A percentile compares a stretch with the other conserved stretches of the same genome.
These are phyloP conservation scores for Lordiphosa mommai DNA, from an alignment of 1,140 invertebrate genomes.

Conservation along the genomic window DNA sequence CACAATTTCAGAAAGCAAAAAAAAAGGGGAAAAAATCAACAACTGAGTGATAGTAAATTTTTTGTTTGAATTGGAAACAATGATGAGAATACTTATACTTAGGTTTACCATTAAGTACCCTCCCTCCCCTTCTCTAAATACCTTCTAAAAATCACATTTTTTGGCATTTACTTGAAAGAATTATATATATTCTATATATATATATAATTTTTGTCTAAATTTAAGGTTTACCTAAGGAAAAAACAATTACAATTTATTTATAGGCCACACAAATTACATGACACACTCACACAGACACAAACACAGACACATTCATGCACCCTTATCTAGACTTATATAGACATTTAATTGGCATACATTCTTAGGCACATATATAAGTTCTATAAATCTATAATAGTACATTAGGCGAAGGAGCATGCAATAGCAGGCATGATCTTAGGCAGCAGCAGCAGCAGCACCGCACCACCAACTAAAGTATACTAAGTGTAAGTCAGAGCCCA, in stretches of 20 bases:
- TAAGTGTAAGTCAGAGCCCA: slow-evolving; percentile 60
- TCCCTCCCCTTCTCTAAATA: slow-evolving; percentile 14
- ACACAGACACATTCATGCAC: slow-evolving; percentile 11
- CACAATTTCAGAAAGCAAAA: slow-evolving; percentile 37
- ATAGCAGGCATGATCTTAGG: slow-evolving; percentile 27
- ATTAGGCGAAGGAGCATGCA: slow-evolving; percentile 2
- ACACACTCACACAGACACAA: slow-evolving; percentile 27
- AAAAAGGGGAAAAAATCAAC: slow-evolving; percentile 20
- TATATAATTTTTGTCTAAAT: slow-evolving; percentile 76
- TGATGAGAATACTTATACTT: slow-evolving; percentile 64
- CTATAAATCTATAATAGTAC: slow-evolving; percentile 15
- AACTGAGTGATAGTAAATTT: slow-evolving; percentile 67
- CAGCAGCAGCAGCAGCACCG: slow-evolving; percentile 13
- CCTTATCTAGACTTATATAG: slow-evolving; percentile 51
- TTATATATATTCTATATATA: slow-evolving; percentile 50
- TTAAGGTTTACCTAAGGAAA: slow-evolving; percentile 48
- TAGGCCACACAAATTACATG: slow-evolving; percentile 36
- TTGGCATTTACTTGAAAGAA: slow-evolving; percentile 75
- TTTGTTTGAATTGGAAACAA: slow-evolving; percentile 36
- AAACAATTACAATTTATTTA: slow-evolving; percentile 41
- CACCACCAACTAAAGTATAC: slow-evolving; percentile 41
- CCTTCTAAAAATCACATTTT: slow-evolving; percentile 42
- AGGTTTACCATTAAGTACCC: slow-evolving; percentile 58
- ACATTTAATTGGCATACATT: slow-evolving; percentile 57
- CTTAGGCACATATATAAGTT: slow-evolving; percentile 38